Base-by-base conservation (phyloP, 2,888 invertebrate species). In the Acrocyrtus sp. region DNA sequence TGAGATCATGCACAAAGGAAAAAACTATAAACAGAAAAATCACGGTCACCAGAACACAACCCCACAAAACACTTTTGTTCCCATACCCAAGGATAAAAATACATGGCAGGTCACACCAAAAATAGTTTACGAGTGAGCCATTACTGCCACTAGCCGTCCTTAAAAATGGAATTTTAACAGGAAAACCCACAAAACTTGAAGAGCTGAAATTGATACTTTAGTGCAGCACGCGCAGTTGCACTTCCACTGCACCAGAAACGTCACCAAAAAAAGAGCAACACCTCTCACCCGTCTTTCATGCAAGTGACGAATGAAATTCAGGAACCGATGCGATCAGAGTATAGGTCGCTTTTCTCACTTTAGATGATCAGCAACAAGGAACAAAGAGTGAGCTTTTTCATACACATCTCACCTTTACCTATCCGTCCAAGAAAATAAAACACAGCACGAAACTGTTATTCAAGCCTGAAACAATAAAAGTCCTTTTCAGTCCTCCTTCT, bases 31-130 rank as follows among this genome's bases (percentile, higher is more conserved):
- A n/a, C n/a, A n/a, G 27, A 22, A 10, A 60, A 72, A 72, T 65
- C 72, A 72, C 72, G 72, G 72, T 65, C 72, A 72, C 72, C 72
- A 60, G 72, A 72, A 12, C 72, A 72, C 58, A 58, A 43, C 17
- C 26, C 34, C 47, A 63, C 24, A 34, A 54, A 47, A 45, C 22
- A 21, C 50, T 29, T 57, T 48, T 27, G 22, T 54, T 8, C 21
- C 47, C 15, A 47, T n/a, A n/a, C n/a, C n/a, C n/a, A n/a, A n/a
- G n/a, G n/a, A 29, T 22, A 45, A 19, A 21, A 26, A 41, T 51
- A 26, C 29, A 58, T 21, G 50, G 17, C 58, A 51, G 34, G 34
- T 34, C 34, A 34, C 34, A 5, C 34, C 60, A 68, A 45, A 45
- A 58, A 43, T 62, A 51, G 24, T 34, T 34, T 34, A n/a, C n/a